Evolutionary conservation across 2,888 invertebrate genomes (phyloP).

Genomic region (Steinernema scapterisci): DNA sequence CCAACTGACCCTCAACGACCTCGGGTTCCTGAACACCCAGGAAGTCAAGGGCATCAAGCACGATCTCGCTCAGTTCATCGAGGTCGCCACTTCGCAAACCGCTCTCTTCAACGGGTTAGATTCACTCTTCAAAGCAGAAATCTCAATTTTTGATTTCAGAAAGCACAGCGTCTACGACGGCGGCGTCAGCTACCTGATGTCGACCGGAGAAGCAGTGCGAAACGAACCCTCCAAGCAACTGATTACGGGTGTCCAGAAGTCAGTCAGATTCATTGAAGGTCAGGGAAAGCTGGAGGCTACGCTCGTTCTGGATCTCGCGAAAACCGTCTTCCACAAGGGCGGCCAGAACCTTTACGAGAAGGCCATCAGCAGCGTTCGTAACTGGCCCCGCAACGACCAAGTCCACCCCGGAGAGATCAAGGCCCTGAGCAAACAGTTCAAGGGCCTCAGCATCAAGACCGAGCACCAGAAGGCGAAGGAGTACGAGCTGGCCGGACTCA

Average conservation of each 20-base stretch:
- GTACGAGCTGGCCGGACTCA: conserved; percentile 7
- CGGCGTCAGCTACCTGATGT: conserved; percentile 21
- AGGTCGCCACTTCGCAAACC: conserved; percentile 23
- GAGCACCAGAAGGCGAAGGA: neutral
- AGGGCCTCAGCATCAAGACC: conserved; percentile 18
- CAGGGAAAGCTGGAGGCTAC: conserved; percentile 34
- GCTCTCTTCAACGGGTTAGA: conserved; percentile 8
- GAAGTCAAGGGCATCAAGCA: conserved; percentile 16
- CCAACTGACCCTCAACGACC: conserved; percentile 25
- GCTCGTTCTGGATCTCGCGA: conserved; percentile 33
- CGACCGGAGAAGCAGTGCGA: neutral
- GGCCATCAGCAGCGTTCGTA: neutral
- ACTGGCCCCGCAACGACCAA: conserved; percentile 8
- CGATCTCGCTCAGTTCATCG: conserved; percentile 32
- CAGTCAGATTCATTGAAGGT: conserved; percentile 35
- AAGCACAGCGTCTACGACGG: conserved; percentile 3
- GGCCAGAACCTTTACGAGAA: conserved; percentile 16
- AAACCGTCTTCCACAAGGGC: conserved; percentile 24
- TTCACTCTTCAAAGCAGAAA: neutral
- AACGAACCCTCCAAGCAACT: conserved; percentile 29
- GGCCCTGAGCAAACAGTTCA: conserved; percentile 16
- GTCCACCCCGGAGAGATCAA: neutral
- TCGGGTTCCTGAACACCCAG: neutral
- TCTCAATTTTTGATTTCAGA: neutral
- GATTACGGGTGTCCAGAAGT: conserved; percentile 25